Evolutionary conservation across 1,140 invertebrate species (phyloP), one percentile per base, ranked within the genome.

Genomic region (Eriosoma lanigerum): DNA sequence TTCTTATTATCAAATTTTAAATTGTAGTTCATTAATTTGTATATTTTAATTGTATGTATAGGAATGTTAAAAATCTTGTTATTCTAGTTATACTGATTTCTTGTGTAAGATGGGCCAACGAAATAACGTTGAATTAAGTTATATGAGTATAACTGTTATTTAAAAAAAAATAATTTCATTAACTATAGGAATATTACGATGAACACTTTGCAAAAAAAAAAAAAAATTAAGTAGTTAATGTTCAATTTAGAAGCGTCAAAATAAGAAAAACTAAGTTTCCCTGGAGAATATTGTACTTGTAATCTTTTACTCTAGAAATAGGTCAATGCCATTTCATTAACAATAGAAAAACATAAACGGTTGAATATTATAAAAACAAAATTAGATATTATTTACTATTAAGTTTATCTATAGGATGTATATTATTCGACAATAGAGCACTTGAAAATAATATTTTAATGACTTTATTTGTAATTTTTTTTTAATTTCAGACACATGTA

Each of bases 241-340:
- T 48, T 13, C 12, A 48, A 48, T 48, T 4, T 48, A 15, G 1
- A 48, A 10, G 46, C 46, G 9, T 12, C 29, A 24, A 44, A 46
- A 46, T 17, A 4, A 68, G n/a, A 68, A 46, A 68, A 68, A 46
- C 12, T 19, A 68, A 24, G n/a, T 46, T 68, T 46, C 64, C 64
- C 64, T 12, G 21, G 64, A 68, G 64, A 68, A 46, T 24, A 21
- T 19, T 1, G 6, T 15, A 24, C 21, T 68, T n/a, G n/a, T 44
- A 62, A 62, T 44, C 12, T 46, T 68, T 6, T 13, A 15, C 46
- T 12, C 13, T 24, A 21, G 32, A n/a, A 64, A 46, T 8, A n/a
- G 29, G 13, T 46, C 64, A 68, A 46, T 46, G 38, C 13, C 12
- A 24, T 46, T 68, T 46, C 13, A 15, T 68, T 44, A 46, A 46